Base-by-base conservation (phyloP, 2,113 vertebrate genomes). In the Gobiocypris rarus region DNA sequence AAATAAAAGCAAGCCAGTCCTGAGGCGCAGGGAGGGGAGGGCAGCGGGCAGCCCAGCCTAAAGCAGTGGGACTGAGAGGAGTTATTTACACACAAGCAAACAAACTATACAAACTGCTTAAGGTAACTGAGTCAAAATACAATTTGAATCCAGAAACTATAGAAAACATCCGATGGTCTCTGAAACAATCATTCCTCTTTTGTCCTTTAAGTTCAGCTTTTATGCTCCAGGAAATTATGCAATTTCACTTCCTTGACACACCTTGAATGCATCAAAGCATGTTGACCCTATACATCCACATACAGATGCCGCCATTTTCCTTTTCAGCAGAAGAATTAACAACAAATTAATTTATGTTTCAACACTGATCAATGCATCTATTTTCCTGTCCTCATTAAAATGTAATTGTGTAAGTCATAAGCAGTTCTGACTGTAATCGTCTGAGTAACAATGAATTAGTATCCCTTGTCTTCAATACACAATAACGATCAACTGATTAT, bases 1-100 rank as follows among this genome's bases (percentile, higher is more conserved):
- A 70, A 86, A 83, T 85, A 81, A 88, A 83, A 58, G 81, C 56
- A 19, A 75, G 77, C 81, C 69, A 76, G 15, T 52, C 26, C 43
- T 14, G 19, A 67, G 43, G 59, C 28, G 3, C 28, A 81, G 41
- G 59, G 61, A 67, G 43, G n/a, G 38, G 50, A 34, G 50, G 61
- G 52, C 67, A 67, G 43, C 10, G 19, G 45, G 24, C 48, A 52
- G 71, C 54, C 5, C 24, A 65, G 24, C 28, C 14, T 59, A 74
- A 58, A 79, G 81, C 77, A 67, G 24, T 50, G 19, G 9, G 43
- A 65, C 61, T 11, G 15, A 48, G 14, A 69, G 34, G 19, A 43
- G 15, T 83, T 67, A 84, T 82, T 84, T 76, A 84, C 41, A 11
- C 9, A 24, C 41, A 2, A 58, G 17, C 52, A 58, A 77, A 48